Percentiles rank a stretch among this genome's conserved stretches.
These are phyloP conservation scores for Cercocebus atys DNA, from an alignment of 2,113 vertebrate species.

Conservation along the genomic window DNA sequence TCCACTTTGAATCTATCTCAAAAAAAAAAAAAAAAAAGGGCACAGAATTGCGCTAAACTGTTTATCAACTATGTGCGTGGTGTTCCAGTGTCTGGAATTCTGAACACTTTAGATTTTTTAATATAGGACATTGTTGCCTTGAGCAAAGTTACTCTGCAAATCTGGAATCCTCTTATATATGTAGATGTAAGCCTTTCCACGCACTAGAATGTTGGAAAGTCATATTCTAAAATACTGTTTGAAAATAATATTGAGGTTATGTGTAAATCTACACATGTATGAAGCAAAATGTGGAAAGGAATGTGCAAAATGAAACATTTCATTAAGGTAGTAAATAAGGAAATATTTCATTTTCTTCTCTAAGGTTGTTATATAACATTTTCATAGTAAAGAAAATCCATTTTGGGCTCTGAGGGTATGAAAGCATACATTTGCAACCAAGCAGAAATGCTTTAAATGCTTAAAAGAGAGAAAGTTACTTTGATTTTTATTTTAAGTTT, in stretches of 20 bases:
- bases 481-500: constrained; percentile 27
- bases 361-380: neutral
- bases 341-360: neutral
- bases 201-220: neutral
- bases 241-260: neutral
- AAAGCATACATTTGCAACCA: neutral
- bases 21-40: neutral
- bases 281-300: neutral
- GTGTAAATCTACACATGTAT: neutral
- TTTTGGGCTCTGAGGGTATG: neutral
- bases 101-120: neutral
- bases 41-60: neutral
- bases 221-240: neutral
- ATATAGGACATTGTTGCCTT: neutral
- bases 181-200: neutral
- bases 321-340: neutral
- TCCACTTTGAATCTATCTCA: neutral
- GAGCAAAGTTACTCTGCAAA: constrained; percentile 16
- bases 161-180: neutral
- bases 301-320: neutral
- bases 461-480: constrained; percentile 26
- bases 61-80: neutral
- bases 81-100: neutral
- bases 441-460: neutral
- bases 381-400: neutral